A percentile compares a stretch with the other conserved stretches of the same genome.
Conservation (phyloP, 2,888 invertebrate genomes). For the Drosophila eohydei region DNA sequence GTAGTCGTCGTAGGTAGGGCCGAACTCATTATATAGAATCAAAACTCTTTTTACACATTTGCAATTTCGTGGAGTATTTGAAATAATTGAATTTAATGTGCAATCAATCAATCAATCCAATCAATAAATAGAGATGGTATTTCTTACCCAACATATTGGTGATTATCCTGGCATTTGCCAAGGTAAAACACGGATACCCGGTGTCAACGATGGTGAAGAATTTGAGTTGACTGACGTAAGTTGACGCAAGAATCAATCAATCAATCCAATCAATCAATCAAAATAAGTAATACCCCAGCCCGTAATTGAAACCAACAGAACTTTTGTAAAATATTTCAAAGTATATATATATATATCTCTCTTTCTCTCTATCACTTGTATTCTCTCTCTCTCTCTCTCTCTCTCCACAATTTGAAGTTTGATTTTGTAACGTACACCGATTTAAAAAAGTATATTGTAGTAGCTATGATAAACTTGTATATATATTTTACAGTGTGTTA, state of each 20-base stretch:
- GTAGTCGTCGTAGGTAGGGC: conserved; percentile 36
- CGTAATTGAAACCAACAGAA: conserved; percentile 14
- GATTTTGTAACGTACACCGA: conserved; percentile 55
- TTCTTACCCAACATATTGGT: conserved; percentile 93
- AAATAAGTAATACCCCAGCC: conserved; percentile 24
- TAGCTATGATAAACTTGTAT: conserved; percentile 71
- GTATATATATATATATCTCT: neutral
- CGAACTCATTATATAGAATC: conserved; percentile 26
- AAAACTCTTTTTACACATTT: conserved; percentile 6
- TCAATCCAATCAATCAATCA: conserved; percentile 13
- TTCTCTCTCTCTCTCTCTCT: conserved; percentile 40
- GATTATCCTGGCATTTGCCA: conserved; percentile 96
- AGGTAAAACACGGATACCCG: conserved; percentile 97
- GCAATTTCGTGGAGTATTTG: conserved; percentile 20
- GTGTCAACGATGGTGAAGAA: conserved; percentile 96
- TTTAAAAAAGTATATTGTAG: conserved; percentile 34
- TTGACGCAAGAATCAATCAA: conserved; percentile 76
- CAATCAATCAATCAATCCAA: conserved; percentile 34
- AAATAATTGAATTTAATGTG: conserved; percentile 34
- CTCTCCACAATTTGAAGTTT: conserved; percentile 58
- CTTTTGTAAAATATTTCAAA: conserved; percentile 63
- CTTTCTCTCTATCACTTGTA: conserved; percentile 31
- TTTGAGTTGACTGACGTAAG: conserved; percentile 95
- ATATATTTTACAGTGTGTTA: conserved; percentile 75
- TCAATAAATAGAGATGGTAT: conserved; percentile 89